Evolutionary conservation across 1,140 invertebrate species (phyloP).

Genomic region (Tyrophagus putrescentiae): DNA sequence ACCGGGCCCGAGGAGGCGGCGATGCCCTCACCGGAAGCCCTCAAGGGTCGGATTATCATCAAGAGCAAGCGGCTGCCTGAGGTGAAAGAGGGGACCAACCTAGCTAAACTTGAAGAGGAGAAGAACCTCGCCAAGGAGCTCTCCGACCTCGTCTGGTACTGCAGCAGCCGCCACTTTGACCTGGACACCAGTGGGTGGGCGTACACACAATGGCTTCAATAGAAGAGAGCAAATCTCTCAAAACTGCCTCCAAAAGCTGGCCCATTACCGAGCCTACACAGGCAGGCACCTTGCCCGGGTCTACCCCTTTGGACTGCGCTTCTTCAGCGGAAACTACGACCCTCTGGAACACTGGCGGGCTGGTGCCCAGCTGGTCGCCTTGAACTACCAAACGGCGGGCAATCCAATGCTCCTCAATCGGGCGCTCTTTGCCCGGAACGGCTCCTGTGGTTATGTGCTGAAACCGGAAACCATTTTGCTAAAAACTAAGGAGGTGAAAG

Average conservation of each 20-base stretch:
- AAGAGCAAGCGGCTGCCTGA: no score
- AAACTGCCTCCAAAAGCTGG: no score
- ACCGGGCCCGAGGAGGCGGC: constrained; percentile 28
- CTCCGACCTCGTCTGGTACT: constrained; percentile 21
- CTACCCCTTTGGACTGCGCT: constrained; percentile 42
- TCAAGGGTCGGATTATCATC: constrained; percentile 38
- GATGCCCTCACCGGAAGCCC: constrained; percentile 34
- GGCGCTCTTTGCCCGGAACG: constrained; percentile 46
- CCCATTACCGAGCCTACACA: constrained; percentile 36
- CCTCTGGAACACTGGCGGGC: constrained; percentile 42
- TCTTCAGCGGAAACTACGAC: constrained; percentile 44
- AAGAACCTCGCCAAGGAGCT: no score
- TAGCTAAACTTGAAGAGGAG: constrained; percentile 18
- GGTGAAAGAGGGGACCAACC: no score
- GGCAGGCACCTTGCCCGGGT: constrained; percentile 39
- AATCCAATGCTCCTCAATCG: constrained; percentile 42
- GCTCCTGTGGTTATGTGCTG: constrained; percentile 48
- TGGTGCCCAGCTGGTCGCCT: constrained; percentile 44
- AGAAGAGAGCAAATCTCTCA: constrained; percentile 40
- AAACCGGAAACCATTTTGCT: no score
- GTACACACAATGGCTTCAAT: constrained; percentile 43
- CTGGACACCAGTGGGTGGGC: no score
- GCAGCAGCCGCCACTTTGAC: no score
- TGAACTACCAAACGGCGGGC: constrained; percentile 46
- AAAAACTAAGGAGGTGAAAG: no score